Base-by-base conservation (phyloP, 2,888 invertebrate species). In the Apamea monoglypha region DNA sequence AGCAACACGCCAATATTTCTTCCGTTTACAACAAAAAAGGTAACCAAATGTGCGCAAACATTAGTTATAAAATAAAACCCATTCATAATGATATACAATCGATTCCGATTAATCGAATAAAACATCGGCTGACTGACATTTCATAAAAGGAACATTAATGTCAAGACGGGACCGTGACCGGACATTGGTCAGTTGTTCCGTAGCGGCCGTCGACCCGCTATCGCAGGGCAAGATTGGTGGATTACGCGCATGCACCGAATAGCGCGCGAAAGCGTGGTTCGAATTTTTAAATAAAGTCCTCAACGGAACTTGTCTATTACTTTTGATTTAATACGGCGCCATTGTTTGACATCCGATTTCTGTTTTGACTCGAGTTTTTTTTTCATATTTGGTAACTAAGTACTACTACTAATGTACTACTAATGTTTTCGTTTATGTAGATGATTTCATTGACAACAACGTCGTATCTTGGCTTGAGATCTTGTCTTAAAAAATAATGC, bases 151-250 rank as follows among this genome's bases (percentile, higher is more conserved):
- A 92, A 92, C 90, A 86, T 81, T 93, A 94, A 94, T 95, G 95
- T 94, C 94, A 94, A 92, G 92, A 90, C 88, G 87, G 89, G 93
- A 93, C 95, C 95, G 92, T 95, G 95, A 94, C 95, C 94, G 94
- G 92, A 92, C 93, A 94, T 92, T 92, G 93, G 93, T 92, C 91
- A 91, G 91, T 89, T 86, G 88, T 85, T 78, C 83, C 79, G 87
- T 76, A 83, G 88, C 76, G 94, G 94, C 86, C 94, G 90, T 91
- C 92, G 92, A 94, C 93, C 94, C 90, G 85, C 87, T 91, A 93
- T 93, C 90, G 92, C 91, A 85, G 86, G 84, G 88, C 85, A 82
- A 93, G 92, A 93, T 94, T 93, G 93, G 93, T 92, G 94, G 93
- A 95, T 94, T 94, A 94, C 91, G 92, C 92, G 92, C 92, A 91